Evolutionary conservation across 2,797 vertebrate species (phyloP).

Genomic region (Platyrinchus mystaceus): DNA sequence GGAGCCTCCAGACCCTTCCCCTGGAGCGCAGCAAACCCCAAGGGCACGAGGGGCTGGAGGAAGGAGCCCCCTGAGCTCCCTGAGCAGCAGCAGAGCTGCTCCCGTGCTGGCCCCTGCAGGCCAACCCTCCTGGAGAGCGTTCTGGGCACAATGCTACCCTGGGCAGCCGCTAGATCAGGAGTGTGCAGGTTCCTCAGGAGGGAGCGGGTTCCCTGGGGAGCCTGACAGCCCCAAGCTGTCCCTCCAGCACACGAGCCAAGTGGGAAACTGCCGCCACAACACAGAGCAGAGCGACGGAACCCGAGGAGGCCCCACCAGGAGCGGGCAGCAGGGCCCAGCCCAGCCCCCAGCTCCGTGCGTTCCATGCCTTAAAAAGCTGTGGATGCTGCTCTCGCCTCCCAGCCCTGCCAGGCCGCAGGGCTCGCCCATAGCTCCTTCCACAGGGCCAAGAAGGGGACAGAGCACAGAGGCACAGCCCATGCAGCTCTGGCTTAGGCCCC

Average conservation of each 20-base stretch:
- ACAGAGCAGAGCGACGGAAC: not conserved
- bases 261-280: not conserved
- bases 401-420: not conserved
- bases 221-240: not conserved
- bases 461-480: not conserved
- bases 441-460: accelerated
- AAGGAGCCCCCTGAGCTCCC: not conserved
- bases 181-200: not conserved
- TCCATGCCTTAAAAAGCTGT: slow-evolving; percentile 21
- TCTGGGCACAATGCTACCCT: accelerated
- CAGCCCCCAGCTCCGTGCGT: not conserved
- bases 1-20: accelerated
- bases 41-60: accelerated
- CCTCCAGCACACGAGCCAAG: not conserved
- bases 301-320: not conserved
- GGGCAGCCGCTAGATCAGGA: not conserved
- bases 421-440: not conserved
- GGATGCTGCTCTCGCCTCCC: not conserved
- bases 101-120: accelerated
- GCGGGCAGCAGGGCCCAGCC: not conserved
- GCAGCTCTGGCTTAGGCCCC: not conserved
- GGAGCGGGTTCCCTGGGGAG: accelerated
- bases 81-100: not conserved
- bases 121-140: accelerated
- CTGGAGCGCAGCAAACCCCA: accelerated